Percentiles rank a stretch among this genome's conserved stretches.
Evolutionary conservation across 1,140 invertebrate genomes (phyloP).

Genomic region (Melitaea cinxia): DNA sequence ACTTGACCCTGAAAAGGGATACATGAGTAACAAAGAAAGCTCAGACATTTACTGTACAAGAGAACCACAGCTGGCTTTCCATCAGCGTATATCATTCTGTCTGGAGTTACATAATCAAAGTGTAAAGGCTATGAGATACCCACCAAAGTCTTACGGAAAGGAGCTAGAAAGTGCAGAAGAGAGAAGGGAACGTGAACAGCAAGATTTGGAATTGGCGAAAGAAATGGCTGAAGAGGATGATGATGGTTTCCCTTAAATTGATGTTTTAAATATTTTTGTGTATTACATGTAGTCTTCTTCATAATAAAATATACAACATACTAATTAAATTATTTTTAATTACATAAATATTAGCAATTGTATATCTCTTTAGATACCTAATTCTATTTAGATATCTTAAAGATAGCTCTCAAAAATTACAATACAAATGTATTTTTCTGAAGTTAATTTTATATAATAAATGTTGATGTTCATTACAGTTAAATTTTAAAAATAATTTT

Average conservation of each 20-base stretch:
- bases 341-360: background rate
- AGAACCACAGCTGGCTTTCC: slow-evolving; percentile 98
- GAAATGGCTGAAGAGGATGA: slow-evolving; percentile 99
- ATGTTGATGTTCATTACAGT: too few species aligned
- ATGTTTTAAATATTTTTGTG: slow-evolving; percentile 36
- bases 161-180: slow-evolving; percentile 99
- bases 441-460: too few species aligned
- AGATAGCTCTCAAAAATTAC: too few species aligned
- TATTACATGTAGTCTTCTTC: slow-evolving; percentile 37
- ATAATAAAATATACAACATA: slow-evolving; percentile 36
- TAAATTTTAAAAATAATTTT: too few species aligned
- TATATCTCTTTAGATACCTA: too few species aligned
- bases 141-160: slow-evolving; percentile 99
- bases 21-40: slow-evolving; percentile 98
- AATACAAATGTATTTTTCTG: too few species aligned
- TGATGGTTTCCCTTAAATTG: slow-evolving; percentile 88
- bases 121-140: slow-evolving; percentile 99
- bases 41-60: slow-evolving; percentile 98
- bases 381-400: too few species aligned
- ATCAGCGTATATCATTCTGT: slow-evolving; percentile 99
- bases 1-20: slow-evolving; percentile 96
- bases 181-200: slow-evolving; percentile 96
- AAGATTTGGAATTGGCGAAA: slow-evolving; percentile 98
- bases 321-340: slow-evolving; percentile 27
- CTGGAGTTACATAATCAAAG: slow-evolving; percentile 98